Conservation (phyloP, 2,888 invertebrate species). For the Brachylomia viminalis region DNA sequence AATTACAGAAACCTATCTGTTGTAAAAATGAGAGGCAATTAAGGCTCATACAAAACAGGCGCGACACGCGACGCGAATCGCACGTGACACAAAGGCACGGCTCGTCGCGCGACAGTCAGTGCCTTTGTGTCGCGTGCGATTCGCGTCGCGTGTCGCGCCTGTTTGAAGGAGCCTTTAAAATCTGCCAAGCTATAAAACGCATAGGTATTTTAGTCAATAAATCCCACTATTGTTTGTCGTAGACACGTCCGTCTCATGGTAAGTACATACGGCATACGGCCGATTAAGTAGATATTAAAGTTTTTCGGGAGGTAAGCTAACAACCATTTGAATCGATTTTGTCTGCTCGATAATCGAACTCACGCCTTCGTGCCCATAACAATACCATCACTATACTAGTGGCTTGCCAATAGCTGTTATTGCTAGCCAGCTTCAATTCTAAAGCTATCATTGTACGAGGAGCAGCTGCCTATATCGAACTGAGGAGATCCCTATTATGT, state of each 20-base stretch:
- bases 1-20: background rate
- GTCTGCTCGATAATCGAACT: constrained; percentile 13
- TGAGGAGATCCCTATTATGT: background rate
- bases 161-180: too few relatives aligned
- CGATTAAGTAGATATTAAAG: background rate
- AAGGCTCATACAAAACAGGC: too few relatives aligned
- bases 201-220: background rate
- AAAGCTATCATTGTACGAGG: background rate
- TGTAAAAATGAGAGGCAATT: too few relatives aligned
- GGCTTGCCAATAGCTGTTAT: constrained; percentile 2
- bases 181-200: background rate
- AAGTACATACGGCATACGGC: too few relatives aligned
- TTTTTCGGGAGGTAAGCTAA: background rate
- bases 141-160: too few relatives aligned
- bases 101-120: too few relatives aligned
- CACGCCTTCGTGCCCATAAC: background rate
- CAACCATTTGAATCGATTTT: constrained; percentile 23
- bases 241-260: background rate
- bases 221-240: background rate
- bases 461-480: background rate
- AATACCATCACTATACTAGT: constrained; percentile 10
- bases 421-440: background rate
- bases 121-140: too few relatives aligned
- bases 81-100: too few relatives aligned
- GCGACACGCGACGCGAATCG: too few relatives aligned